Percentiles rank a stretch among this genome's conserved stretches.
These are phyloP conservation scores for Scytalopus superciliaris DNA, from an alignment of 2,113 vertebrate genomes.

Conservation along the genomic window DNA sequence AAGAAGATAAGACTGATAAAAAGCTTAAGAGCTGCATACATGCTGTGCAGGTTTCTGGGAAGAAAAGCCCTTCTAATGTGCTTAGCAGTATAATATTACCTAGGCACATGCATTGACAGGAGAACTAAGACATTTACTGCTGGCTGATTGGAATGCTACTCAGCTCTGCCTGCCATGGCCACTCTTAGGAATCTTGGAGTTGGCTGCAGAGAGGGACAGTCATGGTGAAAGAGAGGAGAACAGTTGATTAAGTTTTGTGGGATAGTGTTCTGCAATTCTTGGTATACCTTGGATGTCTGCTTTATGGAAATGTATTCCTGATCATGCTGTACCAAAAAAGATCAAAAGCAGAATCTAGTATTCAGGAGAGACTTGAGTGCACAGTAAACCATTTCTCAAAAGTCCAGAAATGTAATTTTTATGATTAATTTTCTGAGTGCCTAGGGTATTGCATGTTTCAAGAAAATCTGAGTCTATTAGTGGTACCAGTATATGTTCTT, in stretches of 20 bases:
- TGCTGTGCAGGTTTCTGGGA: not conserved
- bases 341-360: not conserved
- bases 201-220: not conserved
- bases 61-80: not conserved
- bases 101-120: not conserved
- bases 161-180: not conserved
- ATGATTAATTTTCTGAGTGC: not conserved
- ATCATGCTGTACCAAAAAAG: not conserved
- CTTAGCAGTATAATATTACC: not conserved
- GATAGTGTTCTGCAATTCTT: not conserved
- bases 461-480: not conserved
- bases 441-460: not conserved
- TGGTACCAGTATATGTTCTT: not conserved
- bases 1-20: not conserved
- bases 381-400: not conserved
- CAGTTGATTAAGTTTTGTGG: not conserved
- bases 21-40: not conserved
- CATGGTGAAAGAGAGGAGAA: not conserved
- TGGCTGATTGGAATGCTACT: not conserved
- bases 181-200: not conserved
- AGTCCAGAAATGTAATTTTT: not conserved
- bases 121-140: not conserved
- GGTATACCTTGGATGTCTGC: not conserved
- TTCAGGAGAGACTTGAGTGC: not conserved
- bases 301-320: not conserved